Percentiles rank a stretch among this genome's conserved stretches.
Evolutionary conservation across 2,797 vertebrate species (phyloP).

Genomic region (Paratrypauchen microcephalus): DNA sequence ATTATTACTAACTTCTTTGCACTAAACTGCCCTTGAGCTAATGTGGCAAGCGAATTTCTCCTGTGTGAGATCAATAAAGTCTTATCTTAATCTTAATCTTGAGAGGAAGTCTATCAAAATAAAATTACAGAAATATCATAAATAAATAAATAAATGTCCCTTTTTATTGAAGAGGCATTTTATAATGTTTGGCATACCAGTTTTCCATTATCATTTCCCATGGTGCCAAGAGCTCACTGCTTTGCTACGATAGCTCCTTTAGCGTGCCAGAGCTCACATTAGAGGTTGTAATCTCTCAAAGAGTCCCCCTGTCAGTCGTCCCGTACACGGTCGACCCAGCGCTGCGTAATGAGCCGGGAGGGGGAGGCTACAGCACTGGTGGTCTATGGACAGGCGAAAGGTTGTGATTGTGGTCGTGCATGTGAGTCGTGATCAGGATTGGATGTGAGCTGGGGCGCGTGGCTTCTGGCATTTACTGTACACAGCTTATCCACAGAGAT

Average conservation of each 20-base stretch:
- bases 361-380: constrained; percentile 3
- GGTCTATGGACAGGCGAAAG: constrained; percentile 18
- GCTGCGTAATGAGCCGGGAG: constrained; percentile 19
- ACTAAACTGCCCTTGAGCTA: too few species aligned
- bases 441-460: constrained; percentile 31
- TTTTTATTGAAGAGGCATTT: too few species aligned
- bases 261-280: constrained; percentile 56
- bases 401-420: constrained; percentile 30
- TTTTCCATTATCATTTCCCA: background rate
- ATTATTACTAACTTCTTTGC: too few species aligned
- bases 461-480: constrained; percentile 59
- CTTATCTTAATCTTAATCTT: too few species aligned
- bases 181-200: background rate
- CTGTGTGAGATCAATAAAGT: too few species aligned
- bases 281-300: constrained; percentile 66
- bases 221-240: background rate
- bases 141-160: too few species aligned
- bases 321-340: constrained; percentile 42
- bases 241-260: background rate
- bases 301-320: constrained; percentile 48
- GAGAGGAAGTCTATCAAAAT: background rate
- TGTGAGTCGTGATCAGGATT: constrained; percentile 37
- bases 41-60: too few species aligned
- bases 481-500: constrained; percentile 54
- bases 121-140: too few species aligned